Percentiles rank a stretch among this genome's conserved stretches.
Evolutionary conservation across 2,113 vertebrate genomes (phyloP).

Genomic region (Theristicus caerulescens): DNA sequence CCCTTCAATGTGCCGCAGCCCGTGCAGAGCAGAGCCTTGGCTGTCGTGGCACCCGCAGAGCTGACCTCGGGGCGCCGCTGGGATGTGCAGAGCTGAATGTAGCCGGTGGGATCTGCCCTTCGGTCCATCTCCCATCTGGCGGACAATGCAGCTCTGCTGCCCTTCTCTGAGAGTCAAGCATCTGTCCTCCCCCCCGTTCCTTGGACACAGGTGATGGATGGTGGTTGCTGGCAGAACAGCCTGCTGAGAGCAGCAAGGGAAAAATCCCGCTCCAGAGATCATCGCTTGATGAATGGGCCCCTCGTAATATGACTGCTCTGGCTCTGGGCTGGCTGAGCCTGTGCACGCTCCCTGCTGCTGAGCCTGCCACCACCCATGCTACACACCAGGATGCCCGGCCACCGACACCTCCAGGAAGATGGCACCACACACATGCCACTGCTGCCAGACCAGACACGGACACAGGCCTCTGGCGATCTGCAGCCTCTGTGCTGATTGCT

Average conservation of each 20-base stretch:
- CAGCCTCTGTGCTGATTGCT: background rate
- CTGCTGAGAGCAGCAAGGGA: background rate
- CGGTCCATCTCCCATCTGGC: background rate
- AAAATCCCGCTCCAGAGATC: background rate
- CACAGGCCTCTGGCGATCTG: background rate
- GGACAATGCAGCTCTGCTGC: background rate
- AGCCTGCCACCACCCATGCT: background rate
- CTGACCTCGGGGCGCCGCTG: background rate
- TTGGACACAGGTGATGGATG: background rate
- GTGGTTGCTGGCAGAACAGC: background rate
- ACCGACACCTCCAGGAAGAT: too few species aligned
- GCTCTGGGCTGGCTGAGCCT: background rate
- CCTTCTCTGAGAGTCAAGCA: background rate
- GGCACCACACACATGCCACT: background rate
- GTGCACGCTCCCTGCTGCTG: background rate
- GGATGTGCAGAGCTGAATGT: background rate
- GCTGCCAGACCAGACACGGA: background rate
- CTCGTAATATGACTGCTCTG: background rate
- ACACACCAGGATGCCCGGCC: too few species aligned
- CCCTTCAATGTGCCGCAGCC: fast-evolving
- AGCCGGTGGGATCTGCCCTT: background rate
- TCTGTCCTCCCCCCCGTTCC: background rate
- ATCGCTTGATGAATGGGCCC: background rate
- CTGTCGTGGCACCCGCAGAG: fast-evolving
- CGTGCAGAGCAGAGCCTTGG: background rate